Base-by-base conservation (phyloP, 2,888 invertebrate species). In the Tenthredo scrophulariae region DNA sequence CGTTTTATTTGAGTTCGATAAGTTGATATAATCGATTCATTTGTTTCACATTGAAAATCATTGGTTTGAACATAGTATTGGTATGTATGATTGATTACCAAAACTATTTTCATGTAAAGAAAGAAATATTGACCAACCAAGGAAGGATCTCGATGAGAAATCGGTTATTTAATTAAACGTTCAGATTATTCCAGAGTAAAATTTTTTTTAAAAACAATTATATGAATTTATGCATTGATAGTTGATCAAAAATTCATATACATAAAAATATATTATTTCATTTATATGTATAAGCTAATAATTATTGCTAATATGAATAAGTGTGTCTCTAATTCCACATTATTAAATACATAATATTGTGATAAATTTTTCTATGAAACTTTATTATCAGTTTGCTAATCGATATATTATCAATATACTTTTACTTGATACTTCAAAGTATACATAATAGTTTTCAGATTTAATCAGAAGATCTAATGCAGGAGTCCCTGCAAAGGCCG, bases 381-480 rank as follows among this genome's bases (percentile, higher is more conserved):
- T 29, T 54, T 33, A 13, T 54, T 33, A 33, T n/a, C 54, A 54
- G 50, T 46, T 77, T 37, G 33, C 29, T 54, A 43, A 9, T 50
- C 54, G 10, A 72, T 37, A 54, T 85, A 58, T 54, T 43, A 40
- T 46, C 84, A 43, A 26, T 74, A 80, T 86, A 85, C 80, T 80
- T 84, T 67, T 50, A 29, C 37, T 22, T 62, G 40, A 40, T n/a
- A 62, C 62, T 62, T 40, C 4, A 80, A 77, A 54, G 18, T 33
- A 62, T 33, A 62, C 62, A 58, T 37, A 22, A 62, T 40, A 80
- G 79, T 67, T 84, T 87, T 18, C 43, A 89, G 87, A 88, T 88
- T 85, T 86, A 88, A 91, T 92, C 62, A 93, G 91, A 86, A 88
- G 86, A 86, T 85, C 85, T 86, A 74, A 22, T 84, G 86, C 86